Conservation (phyloP, 2,797 vertebrate genomes). For the Coluber constrictor region DNA sequence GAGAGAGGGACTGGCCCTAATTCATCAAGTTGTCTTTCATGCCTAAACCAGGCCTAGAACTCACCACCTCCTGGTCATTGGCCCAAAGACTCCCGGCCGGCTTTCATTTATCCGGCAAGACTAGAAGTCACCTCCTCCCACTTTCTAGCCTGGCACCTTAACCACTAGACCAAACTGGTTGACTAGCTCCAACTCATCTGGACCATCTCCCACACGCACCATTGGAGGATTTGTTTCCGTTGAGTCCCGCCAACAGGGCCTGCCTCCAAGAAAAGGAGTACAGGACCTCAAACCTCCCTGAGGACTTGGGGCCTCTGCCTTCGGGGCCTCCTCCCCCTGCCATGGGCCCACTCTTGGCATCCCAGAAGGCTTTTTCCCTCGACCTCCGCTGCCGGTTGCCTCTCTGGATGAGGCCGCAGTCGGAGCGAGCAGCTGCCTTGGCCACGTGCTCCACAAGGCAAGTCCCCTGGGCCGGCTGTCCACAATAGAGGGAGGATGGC, state of each 20-base stretch:
- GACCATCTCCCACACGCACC: not conserved
- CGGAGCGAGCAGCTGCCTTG: not conserved
- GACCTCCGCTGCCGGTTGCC: not conserved
- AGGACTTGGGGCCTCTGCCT: accelerated
- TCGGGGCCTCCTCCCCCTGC: not conserved
- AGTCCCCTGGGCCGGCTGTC: not conserved
- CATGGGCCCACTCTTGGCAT: not conserved
- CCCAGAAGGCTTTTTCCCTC: not conserved
- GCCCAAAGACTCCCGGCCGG: too few species aligned
- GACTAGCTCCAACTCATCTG: not conserved
- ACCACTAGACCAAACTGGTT: not conserved
- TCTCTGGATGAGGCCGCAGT: not conserved
- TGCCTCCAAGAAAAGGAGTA: accelerated
- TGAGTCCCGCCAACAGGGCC: not conserved
- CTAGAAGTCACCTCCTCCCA: too few species aligned
- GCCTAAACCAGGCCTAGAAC: too few species aligned
- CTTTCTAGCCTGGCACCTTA: not conserved
- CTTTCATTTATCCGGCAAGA: too few species aligned
- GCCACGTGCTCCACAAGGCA: not conserved
- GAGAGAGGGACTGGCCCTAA: too few species aligned
- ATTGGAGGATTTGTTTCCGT: not conserved
- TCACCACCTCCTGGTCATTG: too few species aligned
- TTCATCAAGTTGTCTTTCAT: too few species aligned
- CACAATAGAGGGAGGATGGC: conserved; percentile 7
- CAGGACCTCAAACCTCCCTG: too few species aligned